Percentiles rank a stretch among this genome's conserved stretches.
These are phyloP conservation scores for Trichechus manatus DNA, from an alignment of 2,113 vertebrate genomes.

Conservation along the genomic window DNA sequence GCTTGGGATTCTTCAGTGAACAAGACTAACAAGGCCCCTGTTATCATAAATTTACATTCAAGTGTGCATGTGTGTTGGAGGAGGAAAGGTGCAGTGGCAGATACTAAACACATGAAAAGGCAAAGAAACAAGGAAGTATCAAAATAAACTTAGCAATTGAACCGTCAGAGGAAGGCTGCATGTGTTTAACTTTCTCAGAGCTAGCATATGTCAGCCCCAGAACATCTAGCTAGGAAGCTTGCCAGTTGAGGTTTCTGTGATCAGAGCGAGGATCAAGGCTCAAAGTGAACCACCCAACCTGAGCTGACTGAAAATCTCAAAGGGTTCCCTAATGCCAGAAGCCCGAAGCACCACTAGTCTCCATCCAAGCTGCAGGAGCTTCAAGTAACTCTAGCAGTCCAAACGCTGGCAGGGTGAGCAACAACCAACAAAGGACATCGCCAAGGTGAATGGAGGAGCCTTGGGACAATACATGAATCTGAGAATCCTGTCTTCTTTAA, in stretches of 20 bases:
- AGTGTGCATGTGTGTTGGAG: background rate
- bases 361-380: background rate
- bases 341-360: background rate
- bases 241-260: background rate
- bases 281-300: background rate
- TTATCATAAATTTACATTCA: background rate
- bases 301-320: conserved; percentile 5
- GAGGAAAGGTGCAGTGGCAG: background rate
- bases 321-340: background rate
- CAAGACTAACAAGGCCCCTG: background rate
- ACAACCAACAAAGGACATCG: conserved; percentile 26
- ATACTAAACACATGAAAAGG: conserved; percentile 39
- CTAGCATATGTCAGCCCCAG: background rate
- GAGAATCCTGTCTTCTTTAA: conserved; percentile 41
- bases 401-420: conserved; percentile 9
- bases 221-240: background rate
- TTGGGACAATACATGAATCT: conserved; percentile 37
- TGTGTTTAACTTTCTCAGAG: background rate
- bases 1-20: conserved; percentile 21
- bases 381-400: background rate
- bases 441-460: conserved; percentile 14
- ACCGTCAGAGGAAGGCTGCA: background rate
- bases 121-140: conserved; percentile 1
- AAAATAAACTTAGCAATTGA: conserved; percentile 31
- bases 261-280: background rate